These are phyloP conservation scores for Andricus quercusramuli DNA, from an alignment of 2,888 invertebrate genomes.

Conservation along the genomic window DNA sequence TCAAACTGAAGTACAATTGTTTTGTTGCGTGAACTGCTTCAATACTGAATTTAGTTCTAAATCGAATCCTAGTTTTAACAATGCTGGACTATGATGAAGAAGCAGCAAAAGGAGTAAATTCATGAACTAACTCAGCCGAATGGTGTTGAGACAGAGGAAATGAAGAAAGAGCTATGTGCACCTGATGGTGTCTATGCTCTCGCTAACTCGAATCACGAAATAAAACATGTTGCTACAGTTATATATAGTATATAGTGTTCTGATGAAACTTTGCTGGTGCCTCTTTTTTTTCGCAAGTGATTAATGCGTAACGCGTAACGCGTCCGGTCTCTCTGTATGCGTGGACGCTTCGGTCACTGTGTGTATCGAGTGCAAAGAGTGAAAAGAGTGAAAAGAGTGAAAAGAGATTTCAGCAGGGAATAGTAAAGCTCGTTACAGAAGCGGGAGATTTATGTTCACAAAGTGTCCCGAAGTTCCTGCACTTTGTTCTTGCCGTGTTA, in stretches of 20 bases:
- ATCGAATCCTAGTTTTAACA: too few relatives aligned
- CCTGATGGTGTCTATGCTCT: background rate
- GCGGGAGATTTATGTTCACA: slow-evolving; percentile 38
- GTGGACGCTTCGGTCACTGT: slow-evolving; percentile 18
- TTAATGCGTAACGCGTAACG: slow-evolving; percentile 51
- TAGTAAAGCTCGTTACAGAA: slow-evolving; percentile 39
- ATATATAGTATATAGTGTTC: slow-evolving; percentile 44
- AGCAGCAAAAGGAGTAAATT: too few relatives aligned
- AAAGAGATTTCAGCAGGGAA: slow-evolving; percentile 40
- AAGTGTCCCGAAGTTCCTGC: slow-evolving; percentile 37
- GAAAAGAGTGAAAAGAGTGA: slow-evolving; percentile 31
- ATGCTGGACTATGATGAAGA: too few relatives aligned
- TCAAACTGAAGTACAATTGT: too few relatives aligned
- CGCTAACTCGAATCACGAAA: slow-evolving; percentile 35
- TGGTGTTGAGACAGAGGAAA: background rate
- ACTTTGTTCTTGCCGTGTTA: slow-evolving; percentile 37
- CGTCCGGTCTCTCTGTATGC: slow-evolving; percentile 30
- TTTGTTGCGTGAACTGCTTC: too few relatives aligned
- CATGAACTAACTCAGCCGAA: too few relatives aligned
- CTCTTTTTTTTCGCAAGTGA: slow-evolving; percentile 55
- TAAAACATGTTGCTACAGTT: slow-evolving; percentile 44
- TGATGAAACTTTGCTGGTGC: slow-evolving; percentile 63
- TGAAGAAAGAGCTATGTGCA: slow-evolving; percentile 11
- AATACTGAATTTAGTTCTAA: too few relatives aligned
- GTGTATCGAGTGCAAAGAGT: background rate